phyloP scores from a whole-genome alignment of 2,888 invertebrate species.

The Phyllotreta striolata region DNA sequence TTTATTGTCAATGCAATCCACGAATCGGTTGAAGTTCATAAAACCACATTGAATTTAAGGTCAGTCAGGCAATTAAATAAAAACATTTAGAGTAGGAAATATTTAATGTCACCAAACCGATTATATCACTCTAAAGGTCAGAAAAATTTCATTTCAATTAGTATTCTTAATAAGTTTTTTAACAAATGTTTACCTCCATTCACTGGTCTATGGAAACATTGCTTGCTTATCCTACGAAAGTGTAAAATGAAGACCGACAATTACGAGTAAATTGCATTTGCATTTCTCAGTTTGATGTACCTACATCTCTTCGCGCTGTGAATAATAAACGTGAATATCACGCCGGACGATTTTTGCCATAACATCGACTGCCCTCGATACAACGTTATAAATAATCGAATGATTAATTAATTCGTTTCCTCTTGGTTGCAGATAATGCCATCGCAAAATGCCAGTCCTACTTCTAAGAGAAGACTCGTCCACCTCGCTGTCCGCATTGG shows the following conservation, averaged over 20 bases:
- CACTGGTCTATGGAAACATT: background rate
- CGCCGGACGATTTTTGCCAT: background rate
- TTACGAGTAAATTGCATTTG: conserved; percentile 7
- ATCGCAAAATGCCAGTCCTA: conserved; percentile 56
- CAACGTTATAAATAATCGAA: background rate
- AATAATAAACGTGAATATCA: background rate
- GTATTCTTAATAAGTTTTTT: too few species aligned
- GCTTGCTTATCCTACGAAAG: conserved; percentile 9
- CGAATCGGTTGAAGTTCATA: too few species aligned
- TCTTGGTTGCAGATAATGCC: conserved; percentile 58
- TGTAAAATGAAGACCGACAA: conserved; percentile 4
- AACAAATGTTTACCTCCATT: too few species aligned
- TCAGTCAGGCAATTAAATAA: too few species aligned
- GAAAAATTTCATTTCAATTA: too few species aligned
- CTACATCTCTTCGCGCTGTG: too few species aligned
- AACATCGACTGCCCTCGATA: background rate
- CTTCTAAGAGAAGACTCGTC: conserved; percentile 56
- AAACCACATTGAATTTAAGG: too few species aligned
- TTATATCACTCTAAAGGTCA: too few species aligned
- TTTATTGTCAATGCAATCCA: too few species aligned
- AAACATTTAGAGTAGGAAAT: too few species aligned
- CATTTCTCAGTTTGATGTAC: background rate
- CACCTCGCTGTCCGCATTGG: conserved; percentile 55
- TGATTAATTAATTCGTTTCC: conserved; percentile 10
- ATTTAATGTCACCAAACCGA: too few species aligned